A percentile compares a stretch with the other conserved stretches of the same genome.
phyloP scores from a whole-genome alignment of 2,113 vertebrate genomes.

The Uropsilus gracilis region DNA sequence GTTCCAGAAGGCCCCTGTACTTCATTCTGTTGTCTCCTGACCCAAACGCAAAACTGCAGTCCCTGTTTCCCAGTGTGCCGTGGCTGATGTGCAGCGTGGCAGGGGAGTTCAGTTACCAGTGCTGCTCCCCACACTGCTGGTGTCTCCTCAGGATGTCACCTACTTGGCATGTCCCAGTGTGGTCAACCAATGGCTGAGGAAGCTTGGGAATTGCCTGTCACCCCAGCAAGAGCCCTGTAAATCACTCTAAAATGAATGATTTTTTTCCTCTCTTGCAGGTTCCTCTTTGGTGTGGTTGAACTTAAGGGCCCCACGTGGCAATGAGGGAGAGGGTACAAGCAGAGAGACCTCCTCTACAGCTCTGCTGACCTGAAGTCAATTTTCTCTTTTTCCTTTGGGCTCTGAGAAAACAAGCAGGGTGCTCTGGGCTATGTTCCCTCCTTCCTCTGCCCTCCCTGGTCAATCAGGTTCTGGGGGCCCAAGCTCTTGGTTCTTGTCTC shows the following conservation, averaged over 20 bases:
- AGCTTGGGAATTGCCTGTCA: not conserved
- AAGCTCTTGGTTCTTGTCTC: too few relatives aligned
- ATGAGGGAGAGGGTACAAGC: not conserved
- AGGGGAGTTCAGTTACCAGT: not conserved
- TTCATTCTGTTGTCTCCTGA: not conserved
- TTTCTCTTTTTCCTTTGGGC: not conserved
- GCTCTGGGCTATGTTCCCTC: not conserved
- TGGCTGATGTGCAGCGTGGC: not conserved
- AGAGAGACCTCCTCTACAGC: not conserved
- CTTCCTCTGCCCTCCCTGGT: not conserved
- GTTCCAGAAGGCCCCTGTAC: not conserved
- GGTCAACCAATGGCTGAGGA: not conserved
- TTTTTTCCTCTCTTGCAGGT: not conserved
- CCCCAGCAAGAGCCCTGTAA: rapidly evolving
- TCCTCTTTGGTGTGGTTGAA: not conserved
- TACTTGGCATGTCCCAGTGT: rapidly evolving
- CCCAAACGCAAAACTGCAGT: too few relatives aligned
- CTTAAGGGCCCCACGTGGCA: not conserved
- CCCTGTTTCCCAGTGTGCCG: not conserved
- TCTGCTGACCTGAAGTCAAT: not conserved
- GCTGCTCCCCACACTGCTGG: too few relatives aligned
- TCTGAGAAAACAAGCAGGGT: not conserved
- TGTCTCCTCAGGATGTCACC: too few relatives aligned
- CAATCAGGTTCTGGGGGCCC: too few relatives aligned
- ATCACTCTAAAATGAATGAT: not conserved